These are phyloP conservation scores for Microtus pennsylvanicus DNA, from an alignment of 2,113 vertebrate species.

Conservation along the genomic window DNA sequence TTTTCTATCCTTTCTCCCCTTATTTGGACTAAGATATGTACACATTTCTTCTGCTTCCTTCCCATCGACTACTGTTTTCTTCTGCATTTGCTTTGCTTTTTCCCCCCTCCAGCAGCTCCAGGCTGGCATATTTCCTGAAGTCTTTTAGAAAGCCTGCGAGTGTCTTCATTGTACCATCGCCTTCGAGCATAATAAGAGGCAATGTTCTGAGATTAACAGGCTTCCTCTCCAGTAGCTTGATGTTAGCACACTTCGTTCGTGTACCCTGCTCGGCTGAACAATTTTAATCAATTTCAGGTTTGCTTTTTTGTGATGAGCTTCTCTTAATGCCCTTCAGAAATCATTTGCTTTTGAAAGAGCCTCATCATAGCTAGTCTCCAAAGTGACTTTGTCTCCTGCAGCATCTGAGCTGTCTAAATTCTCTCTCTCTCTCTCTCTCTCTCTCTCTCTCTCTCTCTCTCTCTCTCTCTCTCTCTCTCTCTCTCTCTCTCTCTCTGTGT, in stretches of 20 bases:
- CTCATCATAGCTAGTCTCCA: neutral
- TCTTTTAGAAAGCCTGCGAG: slow-evolving; percentile 3
- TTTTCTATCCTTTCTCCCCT: neutral
- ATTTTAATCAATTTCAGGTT: neutral
- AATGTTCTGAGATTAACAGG: neutral
- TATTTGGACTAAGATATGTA: neutral
- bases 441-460: neutral
- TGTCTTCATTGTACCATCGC: neutral
- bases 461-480: neutral
- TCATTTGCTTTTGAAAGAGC: neutral
- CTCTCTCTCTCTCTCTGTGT: neutral
- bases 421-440: neutral
- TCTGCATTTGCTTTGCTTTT: neutral
- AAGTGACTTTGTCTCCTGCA: neutral
- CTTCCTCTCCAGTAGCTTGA: neutral
- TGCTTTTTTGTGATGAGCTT: neutral
- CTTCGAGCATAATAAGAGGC: neutral
- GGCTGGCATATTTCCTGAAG: neutral
- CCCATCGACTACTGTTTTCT: neutral
- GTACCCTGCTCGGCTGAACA: neutral
- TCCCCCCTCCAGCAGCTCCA: neutral
- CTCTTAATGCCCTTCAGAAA: neutral
- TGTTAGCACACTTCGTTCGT: neutral
- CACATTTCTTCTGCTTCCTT: neutral
- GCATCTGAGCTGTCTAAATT: neutral